phyloP scores from a whole-genome alignment of 2,113 vertebrate genomes.

The Barnardius zonarius region DNA sequence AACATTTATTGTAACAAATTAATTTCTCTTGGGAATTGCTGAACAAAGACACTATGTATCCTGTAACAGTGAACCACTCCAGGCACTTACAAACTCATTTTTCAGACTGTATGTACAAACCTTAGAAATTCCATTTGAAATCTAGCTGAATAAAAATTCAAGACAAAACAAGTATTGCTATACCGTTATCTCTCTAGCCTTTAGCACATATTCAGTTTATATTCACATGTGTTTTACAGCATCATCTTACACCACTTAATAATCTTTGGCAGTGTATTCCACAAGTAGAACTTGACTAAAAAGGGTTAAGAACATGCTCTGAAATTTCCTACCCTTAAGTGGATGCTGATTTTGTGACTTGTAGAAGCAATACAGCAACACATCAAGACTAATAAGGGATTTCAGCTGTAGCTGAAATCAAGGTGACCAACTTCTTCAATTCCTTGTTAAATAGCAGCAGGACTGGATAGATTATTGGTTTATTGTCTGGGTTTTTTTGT shows the following conservation, averaged over 20 bases:
- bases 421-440: background rate
- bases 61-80: background rate
- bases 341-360: background rate
- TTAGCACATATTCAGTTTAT: background rate
- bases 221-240: background rate
- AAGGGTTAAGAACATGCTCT: background rate
- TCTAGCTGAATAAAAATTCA: background rate
- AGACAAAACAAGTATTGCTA: background rate
- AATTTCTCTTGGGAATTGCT: background rate
- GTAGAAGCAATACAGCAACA: background rate
- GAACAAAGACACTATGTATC: background rate
- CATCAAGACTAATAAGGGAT: background rate
- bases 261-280: rapidly evolving
- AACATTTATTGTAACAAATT: background rate
- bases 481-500: background rate
- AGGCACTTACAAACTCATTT: rapidly evolving
- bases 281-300: too few relatives aligned
- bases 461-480: background rate
- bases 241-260: background rate
- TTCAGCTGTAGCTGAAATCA: background rate
- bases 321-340: background rate
- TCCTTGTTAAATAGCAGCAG: background rate
- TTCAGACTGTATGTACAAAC: background rate
- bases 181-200: background rate
- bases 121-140: background rate